Conservation (phyloP, 2,888 invertebrate genomes). For the Catonia carolina region DNA sequence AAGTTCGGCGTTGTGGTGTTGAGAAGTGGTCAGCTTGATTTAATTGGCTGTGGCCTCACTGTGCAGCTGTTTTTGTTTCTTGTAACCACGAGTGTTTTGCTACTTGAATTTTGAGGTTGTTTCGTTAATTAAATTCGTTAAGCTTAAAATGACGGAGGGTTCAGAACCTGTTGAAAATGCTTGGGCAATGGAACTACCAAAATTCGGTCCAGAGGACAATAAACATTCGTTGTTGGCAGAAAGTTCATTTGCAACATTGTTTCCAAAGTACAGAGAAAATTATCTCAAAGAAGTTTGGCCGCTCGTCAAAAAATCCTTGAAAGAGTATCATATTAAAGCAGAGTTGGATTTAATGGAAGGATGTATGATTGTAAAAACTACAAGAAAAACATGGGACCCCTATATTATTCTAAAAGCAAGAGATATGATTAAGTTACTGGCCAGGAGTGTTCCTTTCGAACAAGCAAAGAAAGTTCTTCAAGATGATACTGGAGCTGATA, state of each 20-base stretch:
- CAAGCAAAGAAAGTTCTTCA: constrained; percentile 81
- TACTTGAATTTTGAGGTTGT: no score
- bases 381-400: constrained; percentile 97
- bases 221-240: constrained; percentile 83
- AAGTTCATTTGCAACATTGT: constrained; percentile 93
- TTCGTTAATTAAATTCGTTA: no score
- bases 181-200: constrained; percentile 78
- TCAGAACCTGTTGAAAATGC: constrained; percentile 61
- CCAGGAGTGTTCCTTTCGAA: constrained; percentile 94
- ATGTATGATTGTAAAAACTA: constrained; percentile 90
- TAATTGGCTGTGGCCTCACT: no score
- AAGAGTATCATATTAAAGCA: constrained; percentile 71
- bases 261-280: constrained; percentile 95
- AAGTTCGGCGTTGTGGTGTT: no score
- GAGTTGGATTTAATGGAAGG: constrained; percentile 91
- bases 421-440: constrained; percentile 90
- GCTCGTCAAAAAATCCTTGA: constrained; percentile 76
- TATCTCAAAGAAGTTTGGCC: constrained; percentile 95
- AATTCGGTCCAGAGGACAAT: constrained; percentile 83
- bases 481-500: constrained; percentile 89
- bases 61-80: no score
- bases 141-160: no score
- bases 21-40: no score
- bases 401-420: constrained; percentile 93
- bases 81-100: no score